Percentiles rank a stretch among this genome's conserved stretches.
Conservation (phyloP, 2,888 invertebrate species). For the Dorcus parallelipipedus region DNA sequence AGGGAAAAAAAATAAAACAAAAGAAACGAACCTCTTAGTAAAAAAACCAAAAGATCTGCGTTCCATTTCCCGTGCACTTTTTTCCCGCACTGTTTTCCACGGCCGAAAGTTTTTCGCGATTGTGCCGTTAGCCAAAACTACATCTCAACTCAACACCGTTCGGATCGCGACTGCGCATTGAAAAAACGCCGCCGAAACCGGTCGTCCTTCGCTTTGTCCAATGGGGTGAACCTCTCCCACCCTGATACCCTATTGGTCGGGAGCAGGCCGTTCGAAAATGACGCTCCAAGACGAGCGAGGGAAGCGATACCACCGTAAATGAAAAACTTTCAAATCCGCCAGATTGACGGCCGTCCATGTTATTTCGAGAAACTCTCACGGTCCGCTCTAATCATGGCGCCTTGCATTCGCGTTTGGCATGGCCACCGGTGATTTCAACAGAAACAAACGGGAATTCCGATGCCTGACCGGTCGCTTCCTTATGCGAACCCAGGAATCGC, state of each 20-base stretch:
- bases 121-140: constrained; percentile 21
- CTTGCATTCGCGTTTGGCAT: neutral
- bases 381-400: neutral
- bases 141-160: constrained; percentile 20
- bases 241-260: constrained; percentile 40
- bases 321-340: constrained; percentile 32
- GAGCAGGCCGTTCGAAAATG: constrained; percentile 32
- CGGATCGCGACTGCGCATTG: constrained; percentile 33
- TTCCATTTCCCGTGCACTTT: constrained; percentile 66
- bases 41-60: constrained; percentile 77
- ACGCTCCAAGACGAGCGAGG: constrained; percentile 25
- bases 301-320: constrained; percentile 14
- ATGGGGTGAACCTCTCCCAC: constrained; percentile 38
- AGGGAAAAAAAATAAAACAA: constrained; percentile 55
- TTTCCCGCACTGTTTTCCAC: constrained; percentile 26
- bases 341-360: constrained; percentile 42
- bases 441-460: neutral
- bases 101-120: constrained; percentile 21
- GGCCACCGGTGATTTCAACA: neutral
- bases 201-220: constrained; percentile 44
- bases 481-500: too few species aligned
- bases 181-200: constrained; percentile 31
- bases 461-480: neutral
- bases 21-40: constrained; percentile 73
- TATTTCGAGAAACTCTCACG: constrained; percentile 33